Conservation (phyloP, 2,888 invertebrate species). For the Caenorhabditis virilis region DNA sequence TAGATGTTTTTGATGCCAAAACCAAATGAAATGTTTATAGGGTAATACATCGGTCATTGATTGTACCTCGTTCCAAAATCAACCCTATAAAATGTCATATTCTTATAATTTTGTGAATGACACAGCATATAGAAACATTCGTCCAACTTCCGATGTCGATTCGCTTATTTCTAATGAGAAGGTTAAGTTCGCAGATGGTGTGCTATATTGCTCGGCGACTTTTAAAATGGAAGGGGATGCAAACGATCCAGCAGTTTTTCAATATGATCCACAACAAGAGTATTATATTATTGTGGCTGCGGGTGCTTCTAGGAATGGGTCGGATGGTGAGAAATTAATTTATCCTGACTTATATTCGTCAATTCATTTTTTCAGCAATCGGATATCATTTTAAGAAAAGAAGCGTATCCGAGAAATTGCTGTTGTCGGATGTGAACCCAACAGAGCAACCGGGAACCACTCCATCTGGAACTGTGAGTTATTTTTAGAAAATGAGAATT, state of each 20-base stretch:
- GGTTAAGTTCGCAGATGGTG: constrained; percentile 23
- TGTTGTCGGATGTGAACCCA: too few relatives aligned
- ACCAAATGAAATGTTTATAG: neutral
- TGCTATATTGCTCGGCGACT: constrained; percentile 32
- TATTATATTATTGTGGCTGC: constrained; percentile 28
- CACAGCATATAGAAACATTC: constrained; percentile 9
- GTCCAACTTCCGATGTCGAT: constrained; percentile 9
- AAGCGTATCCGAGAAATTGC: too few relatives aligned
- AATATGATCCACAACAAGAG: constrained; percentile 8
- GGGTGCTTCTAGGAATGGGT: constrained; percentile 15
- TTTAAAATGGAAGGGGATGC: constrained; percentile 18
- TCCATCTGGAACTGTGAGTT: constrained; percentile 18
- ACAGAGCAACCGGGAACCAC: constrained; percentile 6
- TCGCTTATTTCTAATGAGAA: constrained; percentile 9
- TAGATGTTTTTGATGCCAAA: neutral
- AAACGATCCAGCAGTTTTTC: constrained; percentile 25
- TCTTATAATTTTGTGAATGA: constrained; percentile 14
- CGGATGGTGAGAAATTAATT: neutral
- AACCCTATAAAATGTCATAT: constrained; percentile 8
- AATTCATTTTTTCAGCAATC: too few relatives aligned
- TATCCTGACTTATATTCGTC: too few relatives aligned
- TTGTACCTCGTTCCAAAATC: constrained; percentile 19
- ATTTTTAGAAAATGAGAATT: neutral
- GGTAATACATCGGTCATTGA: constrained; percentile 31
- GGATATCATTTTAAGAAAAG: too few relatives aligned